Evolutionary conservation across 2,888 invertebrate genomes (phyloP), one percentile per base, ranked within the genome.

Genomic region (Eilema caniola): DNA sequence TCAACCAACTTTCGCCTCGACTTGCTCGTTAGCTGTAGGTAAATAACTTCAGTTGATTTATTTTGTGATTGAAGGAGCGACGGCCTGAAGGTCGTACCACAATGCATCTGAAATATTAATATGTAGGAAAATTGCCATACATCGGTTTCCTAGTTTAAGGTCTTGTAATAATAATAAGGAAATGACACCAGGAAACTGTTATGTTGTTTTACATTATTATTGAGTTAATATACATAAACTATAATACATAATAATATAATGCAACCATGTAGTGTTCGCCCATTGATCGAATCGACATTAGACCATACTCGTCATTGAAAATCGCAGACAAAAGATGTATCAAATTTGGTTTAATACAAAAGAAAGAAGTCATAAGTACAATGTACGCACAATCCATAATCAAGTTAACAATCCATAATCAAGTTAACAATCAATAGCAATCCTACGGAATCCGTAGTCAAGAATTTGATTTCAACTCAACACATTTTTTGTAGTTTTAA

Each of bases 31-130:
- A 74, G 68, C 76, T 72, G 75, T 85, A 80, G 37, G 59, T 59
- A 66, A 66, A 59, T 66, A 37, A 80, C 83, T 84, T 78, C 75
- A 80, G 84, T 85, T 82, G 80, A 85, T 84, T 82, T 75, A 70
- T 67, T n/a, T 75, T 72, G 78, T 73, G 73, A 81, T 81, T 81
- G 81, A 12, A 62, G 23, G 72, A 77, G 71, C 75, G 79, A 76
- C 80, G 71, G 60, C 71, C 25, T 66, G 77, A 85, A 84, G 83
- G 84, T 72, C 76, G 56, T 61, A 41, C 20, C 56, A 69, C 64
- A 73, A 71, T 78, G 72, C 72, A 62, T 62, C 73, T 72, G 63
- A 63, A 67, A 62, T 62, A 62, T 66, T 60, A 37, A 66, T 62
- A n/a, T n/a, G n/a, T n/a, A 60, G 24, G 24, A 14, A 25, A 31